Conservation (phyloP, 2,113 vertebrate species). For the Rhabdornis inornatus region DNA sequence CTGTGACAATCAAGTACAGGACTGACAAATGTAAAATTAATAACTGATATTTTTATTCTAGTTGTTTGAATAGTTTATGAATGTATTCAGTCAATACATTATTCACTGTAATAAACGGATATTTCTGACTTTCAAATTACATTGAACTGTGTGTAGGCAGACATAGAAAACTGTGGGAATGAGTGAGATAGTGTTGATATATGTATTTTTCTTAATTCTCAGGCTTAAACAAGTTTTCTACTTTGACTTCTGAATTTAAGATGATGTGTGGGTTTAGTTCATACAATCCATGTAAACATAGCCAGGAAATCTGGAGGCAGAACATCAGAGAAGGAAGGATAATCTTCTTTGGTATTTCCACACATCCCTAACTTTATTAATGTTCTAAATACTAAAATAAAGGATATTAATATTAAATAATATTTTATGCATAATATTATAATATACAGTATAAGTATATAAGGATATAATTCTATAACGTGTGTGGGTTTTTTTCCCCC, state of each 20-base stretch:
- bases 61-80: background rate
- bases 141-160: background rate
- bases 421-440: background rate
- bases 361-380: background rate
- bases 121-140: background rate
- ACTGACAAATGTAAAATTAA: background rate
- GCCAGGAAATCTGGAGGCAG: background rate
- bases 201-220: background rate
- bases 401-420: background rate
- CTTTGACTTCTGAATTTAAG: background rate
- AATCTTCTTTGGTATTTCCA: background rate
- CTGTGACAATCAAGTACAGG: background rate
- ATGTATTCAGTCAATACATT: background rate
- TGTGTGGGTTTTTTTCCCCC: accelerated
- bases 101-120: background rate
- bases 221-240: background rate
- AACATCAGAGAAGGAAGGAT: background rate
- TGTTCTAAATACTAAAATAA: background rate
- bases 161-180: background rate
- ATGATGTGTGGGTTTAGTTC: background rate
- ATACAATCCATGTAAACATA: background rate
- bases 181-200: background rate
- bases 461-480: background rate
- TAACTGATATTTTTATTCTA: background rate
- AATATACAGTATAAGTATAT: background rate